Percentiles rank a stretch among this genome's conserved stretches.
Conservation (phyloP, 1,140 invertebrate species). For the Neodiprion fabricii region DNA sequence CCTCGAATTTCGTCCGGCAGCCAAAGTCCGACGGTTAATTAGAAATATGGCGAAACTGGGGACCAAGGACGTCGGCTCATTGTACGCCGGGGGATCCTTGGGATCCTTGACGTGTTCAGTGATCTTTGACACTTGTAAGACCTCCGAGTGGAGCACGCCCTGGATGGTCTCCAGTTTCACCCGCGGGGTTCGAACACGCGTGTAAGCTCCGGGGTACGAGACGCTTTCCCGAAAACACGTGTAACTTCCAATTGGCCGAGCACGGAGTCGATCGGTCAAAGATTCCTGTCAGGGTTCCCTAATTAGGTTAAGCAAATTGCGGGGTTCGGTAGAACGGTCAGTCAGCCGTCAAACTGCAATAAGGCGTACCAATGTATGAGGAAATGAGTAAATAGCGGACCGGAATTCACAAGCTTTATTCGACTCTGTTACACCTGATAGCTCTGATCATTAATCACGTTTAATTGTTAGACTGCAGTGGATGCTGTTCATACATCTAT, state of each 20-base stretch:
- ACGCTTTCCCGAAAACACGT: neutral
- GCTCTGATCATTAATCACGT: too few species aligned
- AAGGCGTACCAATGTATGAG: neutral
- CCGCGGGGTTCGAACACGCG: neutral
- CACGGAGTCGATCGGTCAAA: neutral
- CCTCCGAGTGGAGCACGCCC: neutral
- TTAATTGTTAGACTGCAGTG: too few species aligned
- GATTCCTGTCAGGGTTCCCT: neutral
- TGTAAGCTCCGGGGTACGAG: too few species aligned
- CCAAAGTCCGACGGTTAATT: neutral
- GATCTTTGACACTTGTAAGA: neutral
- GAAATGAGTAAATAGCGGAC: too few species aligned
- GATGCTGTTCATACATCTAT: too few species aligned
- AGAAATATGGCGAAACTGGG: neutral
- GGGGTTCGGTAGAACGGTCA: neutral
- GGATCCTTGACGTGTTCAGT: conserved; percentile 7
- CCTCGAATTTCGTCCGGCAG: too few species aligned
- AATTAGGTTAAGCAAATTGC: neutral
- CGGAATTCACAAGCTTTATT: too few species aligned
- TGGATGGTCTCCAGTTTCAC: neutral
- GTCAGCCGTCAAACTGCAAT: neutral
- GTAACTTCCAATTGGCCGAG: conserved; percentile 7
- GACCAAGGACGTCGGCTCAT: neutral
- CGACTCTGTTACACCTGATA: too few species aligned
- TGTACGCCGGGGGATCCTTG: neutral